These are phyloP conservation scores for Panthera uncia DNA, from an alignment of 2,113 vertebrate genomes.

Conservation along the genomic window DNA sequence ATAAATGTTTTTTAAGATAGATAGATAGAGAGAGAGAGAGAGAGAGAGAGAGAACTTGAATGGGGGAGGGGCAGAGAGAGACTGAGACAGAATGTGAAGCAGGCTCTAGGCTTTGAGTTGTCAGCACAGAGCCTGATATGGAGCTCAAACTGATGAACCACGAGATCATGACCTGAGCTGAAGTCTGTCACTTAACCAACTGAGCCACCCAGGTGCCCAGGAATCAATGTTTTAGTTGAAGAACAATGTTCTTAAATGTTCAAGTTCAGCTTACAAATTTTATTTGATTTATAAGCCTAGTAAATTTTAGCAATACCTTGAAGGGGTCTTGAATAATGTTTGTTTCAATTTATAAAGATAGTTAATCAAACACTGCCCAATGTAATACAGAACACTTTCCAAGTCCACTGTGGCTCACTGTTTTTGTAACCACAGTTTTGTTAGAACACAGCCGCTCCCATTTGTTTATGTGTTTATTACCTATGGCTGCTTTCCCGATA, in stretches of 20 bases:
- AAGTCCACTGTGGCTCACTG: neutral
- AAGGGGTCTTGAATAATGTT: neutral
- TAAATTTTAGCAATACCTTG: neutral
- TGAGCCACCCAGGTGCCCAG: no score
- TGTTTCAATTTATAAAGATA: neutral
- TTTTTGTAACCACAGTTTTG: constrained; percentile 27
- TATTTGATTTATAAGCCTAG: neutral
- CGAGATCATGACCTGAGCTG: no score
- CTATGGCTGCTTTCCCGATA: no score
- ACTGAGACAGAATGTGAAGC: no score
- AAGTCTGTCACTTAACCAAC: no score
- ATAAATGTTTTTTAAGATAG: neutral
- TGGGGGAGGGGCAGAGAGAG: no score
- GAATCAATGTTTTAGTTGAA: neutral
- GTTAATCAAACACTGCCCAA: neutral
- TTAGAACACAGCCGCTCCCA: neutral
- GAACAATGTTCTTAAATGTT: neutral
- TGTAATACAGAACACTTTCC: neutral
- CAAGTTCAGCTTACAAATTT: neutral
- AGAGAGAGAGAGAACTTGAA: no score
- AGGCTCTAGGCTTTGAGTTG: no score
- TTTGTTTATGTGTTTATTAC: no score
- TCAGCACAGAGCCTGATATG: no score
- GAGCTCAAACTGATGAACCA: no score
- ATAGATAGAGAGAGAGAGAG: no score